Percentiles rank a stretch among this genome's conserved stretches.
Conservation (phyloP, 1,140 invertebrate genomes). For the Rhagoletis pomonella region DNA sequence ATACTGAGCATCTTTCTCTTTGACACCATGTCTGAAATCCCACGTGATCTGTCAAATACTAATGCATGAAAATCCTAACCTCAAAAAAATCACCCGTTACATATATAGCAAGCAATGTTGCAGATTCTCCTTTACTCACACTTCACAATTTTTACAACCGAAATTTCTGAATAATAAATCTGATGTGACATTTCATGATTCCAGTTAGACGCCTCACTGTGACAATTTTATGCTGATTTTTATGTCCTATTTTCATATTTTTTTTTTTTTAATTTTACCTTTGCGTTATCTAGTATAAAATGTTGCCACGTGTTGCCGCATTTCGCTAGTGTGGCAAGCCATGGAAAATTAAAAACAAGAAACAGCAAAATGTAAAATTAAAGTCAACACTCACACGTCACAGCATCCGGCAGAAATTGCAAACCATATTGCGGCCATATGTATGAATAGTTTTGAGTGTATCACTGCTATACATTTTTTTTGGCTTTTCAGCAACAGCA, state of each 20-base stretch:
- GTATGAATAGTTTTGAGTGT: not conserved
- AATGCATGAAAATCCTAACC: too few relatives aligned
- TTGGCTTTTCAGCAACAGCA: too few relatives aligned
- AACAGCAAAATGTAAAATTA: not conserved
- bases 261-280: too few relatives aligned
- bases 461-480: not conserved
- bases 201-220: conserved; percentile 37
- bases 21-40: too few relatives aligned
- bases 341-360: not conserved
- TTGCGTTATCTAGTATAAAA: not conserved
- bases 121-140: not conserved
- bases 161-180: conserved; percentile 32
- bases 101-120: too few relatives aligned
- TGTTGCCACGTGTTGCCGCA: not conserved
- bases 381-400: not conserved
- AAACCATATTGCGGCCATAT: conserved; percentile 2
- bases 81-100: too few relatives aligned
- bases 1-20: too few relatives aligned
- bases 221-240: not conserved
- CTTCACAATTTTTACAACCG: not conserved
- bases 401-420: not conserved
- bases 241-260: not conserved
- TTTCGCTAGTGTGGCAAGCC: not conserved
- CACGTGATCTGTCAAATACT: too few relatives aligned
- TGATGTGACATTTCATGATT: conserved; percentile 39